These are phyloP conservation scores for Eleginops maclovinus DNA, from an alignment of 2,113 vertebrate species.

Conservation along the genomic window DNA sequence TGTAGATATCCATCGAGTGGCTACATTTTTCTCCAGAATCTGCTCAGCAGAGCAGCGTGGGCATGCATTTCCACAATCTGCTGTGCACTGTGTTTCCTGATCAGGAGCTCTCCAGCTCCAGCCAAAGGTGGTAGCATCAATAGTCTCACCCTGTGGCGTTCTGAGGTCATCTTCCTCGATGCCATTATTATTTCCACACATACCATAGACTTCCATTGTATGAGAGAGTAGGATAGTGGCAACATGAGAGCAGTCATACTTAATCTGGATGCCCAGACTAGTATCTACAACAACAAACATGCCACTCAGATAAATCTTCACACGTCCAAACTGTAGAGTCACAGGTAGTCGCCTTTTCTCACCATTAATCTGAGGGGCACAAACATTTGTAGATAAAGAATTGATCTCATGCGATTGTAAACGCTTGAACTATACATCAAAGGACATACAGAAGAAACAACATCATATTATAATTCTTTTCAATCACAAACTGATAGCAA, in stretches of 20 bases:
- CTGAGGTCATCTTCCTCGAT: conserved; percentile 32
- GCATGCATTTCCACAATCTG: conserved; percentile 16
- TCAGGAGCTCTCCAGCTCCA: conserved; percentile 42
- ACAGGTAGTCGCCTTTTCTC: conserved; percentile 19
- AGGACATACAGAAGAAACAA: neutral
- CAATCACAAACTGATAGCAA: neutral
- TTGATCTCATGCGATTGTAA: neutral
- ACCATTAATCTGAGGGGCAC: conserved; percentile 27
- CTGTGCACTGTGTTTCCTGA: conserved; percentile 25
- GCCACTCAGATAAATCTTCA: conserved; percentile 25
- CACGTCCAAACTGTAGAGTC: conserved; percentile 12
- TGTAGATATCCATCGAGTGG: conserved; percentile 31
- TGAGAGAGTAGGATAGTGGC: conserved; percentile 17
- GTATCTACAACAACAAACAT: conserved; percentile 34
- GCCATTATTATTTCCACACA: conserved; percentile 54
- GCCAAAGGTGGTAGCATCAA: conserved; percentile 15
- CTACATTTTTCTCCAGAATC: conserved; percentile 25
- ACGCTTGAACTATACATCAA: neutral
- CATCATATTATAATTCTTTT: neutral
- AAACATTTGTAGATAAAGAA: neutral
- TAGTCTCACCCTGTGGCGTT: neutral
- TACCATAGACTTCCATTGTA: conserved; percentile 10
- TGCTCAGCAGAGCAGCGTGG: conserved; percentile 39
- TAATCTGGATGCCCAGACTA: conserved; percentile 36
- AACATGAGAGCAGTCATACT: conserved; percentile 38